phyloP scores from a whole-genome alignment of 1,140 invertebrate species.

The Solenopsis fugax region DNA sequence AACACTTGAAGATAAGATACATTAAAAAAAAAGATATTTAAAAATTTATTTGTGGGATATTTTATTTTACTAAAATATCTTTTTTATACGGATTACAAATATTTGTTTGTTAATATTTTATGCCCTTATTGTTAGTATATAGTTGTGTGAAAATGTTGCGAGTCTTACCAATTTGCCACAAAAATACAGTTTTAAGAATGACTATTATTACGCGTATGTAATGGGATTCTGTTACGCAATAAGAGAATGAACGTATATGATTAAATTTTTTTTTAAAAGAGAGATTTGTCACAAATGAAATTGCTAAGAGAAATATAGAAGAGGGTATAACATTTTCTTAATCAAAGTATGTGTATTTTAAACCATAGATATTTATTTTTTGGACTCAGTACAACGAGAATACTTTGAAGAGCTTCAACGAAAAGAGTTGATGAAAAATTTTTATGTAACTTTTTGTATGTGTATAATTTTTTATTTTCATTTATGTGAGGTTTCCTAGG shows the following conservation, averaged over 20 bases:
- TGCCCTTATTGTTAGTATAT: too few relatives aligned
- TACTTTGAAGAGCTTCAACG: too few relatives aligned
- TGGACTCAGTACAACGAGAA: too few relatives aligned
- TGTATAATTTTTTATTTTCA: neutral
- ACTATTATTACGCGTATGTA: neutral
- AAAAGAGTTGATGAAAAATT: neutral
- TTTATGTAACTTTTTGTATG: too few relatives aligned
- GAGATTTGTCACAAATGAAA: neutral
- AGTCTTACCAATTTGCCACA: neutral
- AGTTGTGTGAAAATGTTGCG: neutral
- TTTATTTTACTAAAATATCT: too few relatives aligned
- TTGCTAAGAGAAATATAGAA: neutral
- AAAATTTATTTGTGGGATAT: too few relatives aligned
- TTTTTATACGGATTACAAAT: too few relatives aligned
- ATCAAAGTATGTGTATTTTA: neutral
- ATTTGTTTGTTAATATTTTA: too few relatives aligned
- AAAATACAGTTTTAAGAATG: neutral
- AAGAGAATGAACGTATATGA: slow-evolving; percentile 11
- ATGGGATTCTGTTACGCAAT: neutral
- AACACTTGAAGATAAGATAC: neutral
- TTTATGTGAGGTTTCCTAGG: neutral
- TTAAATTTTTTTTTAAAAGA: neutral
- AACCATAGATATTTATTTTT: neutral
- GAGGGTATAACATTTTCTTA: neutral
- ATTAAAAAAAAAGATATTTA: too few relatives aligned